Evolutionary conservation across 2,113 vertebrate genomes (phyloP).

Genomic region (Pao palembangensis): DNA sequence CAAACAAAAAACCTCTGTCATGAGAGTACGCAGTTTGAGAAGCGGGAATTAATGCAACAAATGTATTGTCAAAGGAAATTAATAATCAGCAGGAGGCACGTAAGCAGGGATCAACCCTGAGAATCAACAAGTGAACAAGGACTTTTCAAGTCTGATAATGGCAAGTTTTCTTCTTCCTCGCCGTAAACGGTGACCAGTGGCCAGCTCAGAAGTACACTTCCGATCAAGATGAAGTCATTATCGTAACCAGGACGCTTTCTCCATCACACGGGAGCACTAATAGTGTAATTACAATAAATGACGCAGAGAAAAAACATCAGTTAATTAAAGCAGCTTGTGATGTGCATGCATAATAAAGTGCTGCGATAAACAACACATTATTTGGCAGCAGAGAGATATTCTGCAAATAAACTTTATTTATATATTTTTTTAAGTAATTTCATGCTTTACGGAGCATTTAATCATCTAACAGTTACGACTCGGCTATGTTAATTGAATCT

Average conservation of each 20-base stretch:
- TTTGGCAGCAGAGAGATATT: constrained; percentile 40
- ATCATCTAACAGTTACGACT: constrained; percentile 24
- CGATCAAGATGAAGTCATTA: constrained; percentile 40
- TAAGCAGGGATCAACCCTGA: background rate
- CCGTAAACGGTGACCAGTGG: no score
- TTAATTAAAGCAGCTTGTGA: constrained; percentile 48
- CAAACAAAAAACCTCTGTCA: no score
- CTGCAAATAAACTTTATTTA: constrained; percentile 20
- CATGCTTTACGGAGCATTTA: constrained; percentile 14
- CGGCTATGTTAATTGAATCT: constrained; percentile 3
- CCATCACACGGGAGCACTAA: constrained; percentile 44
- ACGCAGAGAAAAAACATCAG: constrained; percentile 12
- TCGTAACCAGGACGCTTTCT: constrained; percentile 42
- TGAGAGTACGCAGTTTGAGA: no score
- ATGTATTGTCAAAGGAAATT: no score
- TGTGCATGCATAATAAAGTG: constrained; percentile 44
- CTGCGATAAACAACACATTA: constrained; percentile 44
- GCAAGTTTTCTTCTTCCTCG: no score
- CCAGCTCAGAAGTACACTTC: constrained; percentile 12
- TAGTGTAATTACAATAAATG: constrained; percentile 56
- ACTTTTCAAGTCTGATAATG: no score
- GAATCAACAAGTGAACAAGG: no score
- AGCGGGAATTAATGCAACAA: no score
- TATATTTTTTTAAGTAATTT: constrained; percentile 15
- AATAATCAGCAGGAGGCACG: background rate